A percentile compares a stretch with the other conserved stretches of the same genome.
Conservation (phyloP, 2,888 invertebrate genomes). For the Dynastes tityus region DNA sequence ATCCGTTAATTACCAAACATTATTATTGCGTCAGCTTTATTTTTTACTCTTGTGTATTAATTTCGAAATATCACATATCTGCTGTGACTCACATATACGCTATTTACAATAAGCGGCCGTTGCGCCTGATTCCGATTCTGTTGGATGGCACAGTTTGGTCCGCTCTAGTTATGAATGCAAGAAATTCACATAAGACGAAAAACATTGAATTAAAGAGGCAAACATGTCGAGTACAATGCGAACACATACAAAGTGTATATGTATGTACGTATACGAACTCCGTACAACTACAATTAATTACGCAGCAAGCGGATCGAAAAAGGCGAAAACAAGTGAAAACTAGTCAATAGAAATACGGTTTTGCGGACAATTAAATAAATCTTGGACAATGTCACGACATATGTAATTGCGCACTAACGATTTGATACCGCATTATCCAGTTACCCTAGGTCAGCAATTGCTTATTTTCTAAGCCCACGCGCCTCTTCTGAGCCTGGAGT, state of each 20-base stretch:
- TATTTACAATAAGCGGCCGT: too few species aligned
- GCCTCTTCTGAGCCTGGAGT: slow-evolving; percentile 56
- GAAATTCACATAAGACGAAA: slow-evolving; percentile 19
- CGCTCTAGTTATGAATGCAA: not conserved
- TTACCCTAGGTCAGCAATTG: slow-evolving; percentile 56
- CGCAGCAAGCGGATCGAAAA: slow-evolving; percentile 40
- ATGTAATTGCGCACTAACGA: slow-evolving; percentile 68
- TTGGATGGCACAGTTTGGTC: too few species aligned
- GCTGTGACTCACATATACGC: too few species aligned
- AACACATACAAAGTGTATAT: not conserved
- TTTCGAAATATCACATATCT: too few species aligned
- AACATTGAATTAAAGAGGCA: slow-evolving; percentile 26
- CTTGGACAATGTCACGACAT: slow-evolving; percentile 64
- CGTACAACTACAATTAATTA: slow-evolving; percentile 34
- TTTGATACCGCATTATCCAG: slow-evolving; percentile 61
- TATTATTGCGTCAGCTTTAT: too few species aligned
- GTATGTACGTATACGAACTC: not conserved
- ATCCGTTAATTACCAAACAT: too few species aligned
- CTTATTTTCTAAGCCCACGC: slow-evolving; percentile 55
- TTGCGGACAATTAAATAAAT: slow-evolving; percentile 51
- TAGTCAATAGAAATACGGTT: slow-evolving; percentile 41
- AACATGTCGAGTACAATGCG: not conserved
- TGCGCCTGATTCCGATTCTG: too few species aligned
- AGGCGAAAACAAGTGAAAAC: slow-evolving; percentile 44
- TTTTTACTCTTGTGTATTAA: too few species aligned